Conservation (phyloP, 2,888 invertebrate genomes). For the Cordilura impudica region DNA sequence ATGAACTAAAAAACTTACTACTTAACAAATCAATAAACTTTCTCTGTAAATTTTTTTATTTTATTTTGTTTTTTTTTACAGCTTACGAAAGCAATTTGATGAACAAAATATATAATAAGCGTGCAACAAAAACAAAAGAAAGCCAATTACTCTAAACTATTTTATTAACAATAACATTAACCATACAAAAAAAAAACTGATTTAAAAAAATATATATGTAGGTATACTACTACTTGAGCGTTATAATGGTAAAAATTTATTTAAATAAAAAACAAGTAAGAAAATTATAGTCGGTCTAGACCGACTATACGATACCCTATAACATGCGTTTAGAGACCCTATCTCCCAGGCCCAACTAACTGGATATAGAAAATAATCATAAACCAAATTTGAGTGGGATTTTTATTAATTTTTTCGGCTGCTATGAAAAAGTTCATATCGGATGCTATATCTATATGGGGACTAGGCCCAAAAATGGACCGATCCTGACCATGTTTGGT, state of each 20-base stretch:
- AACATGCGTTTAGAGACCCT: too few relatives aligned
- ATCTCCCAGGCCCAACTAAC: too few relatives aligned
- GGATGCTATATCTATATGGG: too few relatives aligned
- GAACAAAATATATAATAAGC: background rate
- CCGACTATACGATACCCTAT: too few relatives aligned
- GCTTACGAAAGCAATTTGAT: background rate
- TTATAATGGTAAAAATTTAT: background rate
- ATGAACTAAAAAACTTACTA: slow-evolving; percentile 8
- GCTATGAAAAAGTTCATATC: too few relatives aligned
- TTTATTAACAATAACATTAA: background rate
- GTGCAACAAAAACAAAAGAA: slow-evolving; percentile 2
- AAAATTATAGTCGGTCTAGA: too few relatives aligned
- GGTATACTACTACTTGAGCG: background rate
- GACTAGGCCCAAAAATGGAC: too few relatives aligned
- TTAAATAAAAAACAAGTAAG: background rate
- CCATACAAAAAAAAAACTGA: background rate
- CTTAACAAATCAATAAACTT: slow-evolving; percentile 39
- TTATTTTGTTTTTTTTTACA: background rate
- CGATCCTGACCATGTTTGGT: too few relatives aligned
- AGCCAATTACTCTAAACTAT: slow-evolving; percentile 3
- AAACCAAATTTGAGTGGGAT: too few relatives aligned
- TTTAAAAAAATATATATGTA: background rate
- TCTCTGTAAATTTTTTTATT: slow-evolving; percentile 14
- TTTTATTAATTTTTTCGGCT: too few relatives aligned
- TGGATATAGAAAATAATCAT: too few relatives aligned